Evolutionary conservation across 1,140 invertebrate species (phyloP).

Genomic region (Branchinecta lindahli): DNA sequence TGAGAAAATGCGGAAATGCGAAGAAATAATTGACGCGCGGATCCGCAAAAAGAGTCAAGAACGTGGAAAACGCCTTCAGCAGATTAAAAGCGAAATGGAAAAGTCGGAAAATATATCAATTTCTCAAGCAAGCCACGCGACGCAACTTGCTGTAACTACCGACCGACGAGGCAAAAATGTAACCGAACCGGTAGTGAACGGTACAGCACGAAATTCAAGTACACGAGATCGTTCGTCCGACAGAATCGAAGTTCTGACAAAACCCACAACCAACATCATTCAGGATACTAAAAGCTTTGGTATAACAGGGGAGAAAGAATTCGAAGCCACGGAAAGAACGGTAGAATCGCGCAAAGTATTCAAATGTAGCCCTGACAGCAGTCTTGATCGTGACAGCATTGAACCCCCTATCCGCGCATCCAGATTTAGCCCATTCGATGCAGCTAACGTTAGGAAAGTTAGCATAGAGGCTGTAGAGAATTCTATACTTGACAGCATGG

Average conservation of each 20-base stretch:
- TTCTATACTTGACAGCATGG: neutral
- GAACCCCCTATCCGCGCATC: neutral
- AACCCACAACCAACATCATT: neutral
- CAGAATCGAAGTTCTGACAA: neutral
- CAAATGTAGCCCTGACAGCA: neutral
- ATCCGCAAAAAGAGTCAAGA: conserved; percentile 18
- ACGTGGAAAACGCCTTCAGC: conserved; percentile 18
- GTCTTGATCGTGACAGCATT: neutral
- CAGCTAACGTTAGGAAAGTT: neutral
- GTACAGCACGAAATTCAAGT: neutral
- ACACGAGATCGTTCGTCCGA: neutral
- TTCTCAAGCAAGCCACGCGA: neutral
- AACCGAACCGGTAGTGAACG: neutral
- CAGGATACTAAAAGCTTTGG: neutral
- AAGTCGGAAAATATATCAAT: neutral
- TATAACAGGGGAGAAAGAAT: neutral
- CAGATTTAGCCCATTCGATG: neutral
- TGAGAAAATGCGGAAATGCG: neutral
- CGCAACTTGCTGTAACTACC: neutral
- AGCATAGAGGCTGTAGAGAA: neutral
- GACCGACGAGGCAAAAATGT: neutral
- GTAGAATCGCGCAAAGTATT: neutral
- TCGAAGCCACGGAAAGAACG: neutral
- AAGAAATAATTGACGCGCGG: conserved; percentile 15
- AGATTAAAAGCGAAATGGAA: conserved; percentile 17